phyloP scores from a whole-genome alignment of 1,140 invertebrate species.

The Drosophila tropicalis region DNA sequence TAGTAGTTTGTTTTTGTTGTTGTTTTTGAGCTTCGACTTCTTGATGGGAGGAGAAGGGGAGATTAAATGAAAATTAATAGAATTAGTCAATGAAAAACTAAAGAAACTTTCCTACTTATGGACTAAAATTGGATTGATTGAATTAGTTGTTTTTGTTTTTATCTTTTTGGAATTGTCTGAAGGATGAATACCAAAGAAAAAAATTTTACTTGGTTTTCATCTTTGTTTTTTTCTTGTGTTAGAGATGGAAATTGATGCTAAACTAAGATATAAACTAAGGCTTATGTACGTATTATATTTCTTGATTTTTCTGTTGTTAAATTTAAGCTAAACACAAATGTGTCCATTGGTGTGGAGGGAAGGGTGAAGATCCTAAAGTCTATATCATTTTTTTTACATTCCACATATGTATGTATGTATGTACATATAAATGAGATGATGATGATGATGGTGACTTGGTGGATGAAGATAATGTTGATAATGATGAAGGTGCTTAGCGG shows the following conservation, averaged over 20 bases:
- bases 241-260: constrained; percentile 61
- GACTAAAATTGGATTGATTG: constrained; percentile 31
- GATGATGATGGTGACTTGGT: too few species aligned
- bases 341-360: constrained; percentile 7
- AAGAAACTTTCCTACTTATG: constrained; percentile 47
- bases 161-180: constrained; percentile 21
- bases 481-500: constrained; percentile 61
- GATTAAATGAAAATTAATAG: constrained; percentile 11
- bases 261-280: constrained; percentile 69
- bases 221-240: constrained; percentile 7
- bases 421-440: constrained; percentile 4
- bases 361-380: neutral
- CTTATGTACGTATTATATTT: constrained; percentile 66
- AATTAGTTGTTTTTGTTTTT: constrained; percentile 1
- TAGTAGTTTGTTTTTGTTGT: constrained; percentile 40
- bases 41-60: constrained; percentile 10
- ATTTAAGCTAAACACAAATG: constrained; percentile 17
- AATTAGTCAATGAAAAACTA: constrained; percentile 47
- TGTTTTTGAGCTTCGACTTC: constrained; percentile 52
- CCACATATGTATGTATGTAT: neutral
- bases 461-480: too few species aligned
- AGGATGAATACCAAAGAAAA: constrained; percentile 40
- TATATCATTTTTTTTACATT: constrained; percentile 26
- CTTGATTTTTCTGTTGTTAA: neutral
- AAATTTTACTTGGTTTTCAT: constrained; percentile 24